Percentiles rank a stretch among this genome's conserved stretches.
phyloP scores from a whole-genome alignment of 2,888 invertebrate genomes.

The Caenorhabditis auriculariae region DNA sequence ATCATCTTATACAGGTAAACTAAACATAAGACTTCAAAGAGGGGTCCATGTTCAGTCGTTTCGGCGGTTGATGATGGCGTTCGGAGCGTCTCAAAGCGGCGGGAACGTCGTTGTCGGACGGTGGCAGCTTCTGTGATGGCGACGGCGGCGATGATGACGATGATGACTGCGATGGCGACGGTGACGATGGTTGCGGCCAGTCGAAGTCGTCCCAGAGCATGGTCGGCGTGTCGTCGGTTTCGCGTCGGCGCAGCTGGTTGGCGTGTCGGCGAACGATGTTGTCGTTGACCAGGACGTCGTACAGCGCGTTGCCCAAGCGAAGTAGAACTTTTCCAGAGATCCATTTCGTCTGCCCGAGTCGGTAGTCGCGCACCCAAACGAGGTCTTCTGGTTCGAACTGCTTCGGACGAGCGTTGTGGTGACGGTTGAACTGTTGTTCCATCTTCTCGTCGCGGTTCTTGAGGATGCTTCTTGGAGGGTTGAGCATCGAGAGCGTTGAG shows the following conservation, averaged over 20 bases:
- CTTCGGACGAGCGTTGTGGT: constrained; percentile 1
- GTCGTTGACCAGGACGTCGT: neutral
- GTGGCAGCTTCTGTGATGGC: too few species aligned
- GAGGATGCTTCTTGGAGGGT: neutral
- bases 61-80: too few species aligned
- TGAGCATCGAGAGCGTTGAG: constrained; percentile 5
- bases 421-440: constrained; percentile 13
- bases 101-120: too few species aligned
- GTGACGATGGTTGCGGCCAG: neutral
- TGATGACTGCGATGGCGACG: neutral
- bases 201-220: constrained; percentile 6
- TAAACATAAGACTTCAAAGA: too few species aligned
- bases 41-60: too few species aligned
- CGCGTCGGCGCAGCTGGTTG: constrained; percentile 6
- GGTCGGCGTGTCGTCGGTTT: neutral
- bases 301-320: neutral
- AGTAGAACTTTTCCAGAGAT: constrained; percentile 2
- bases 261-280: constrained; percentile 3
- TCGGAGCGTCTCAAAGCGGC: too few species aligned
- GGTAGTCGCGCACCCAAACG: constrained; percentile 9
- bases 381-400: constrained; percentile 6
- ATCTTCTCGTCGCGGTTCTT: neutral
- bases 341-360: constrained; percentile 3
- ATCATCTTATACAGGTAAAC: too few species aligned
- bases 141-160: neutral